phyloP scores from a whole-genome alignment of 2,888 invertebrate species.

The Podabrus alpinus region DNA sequence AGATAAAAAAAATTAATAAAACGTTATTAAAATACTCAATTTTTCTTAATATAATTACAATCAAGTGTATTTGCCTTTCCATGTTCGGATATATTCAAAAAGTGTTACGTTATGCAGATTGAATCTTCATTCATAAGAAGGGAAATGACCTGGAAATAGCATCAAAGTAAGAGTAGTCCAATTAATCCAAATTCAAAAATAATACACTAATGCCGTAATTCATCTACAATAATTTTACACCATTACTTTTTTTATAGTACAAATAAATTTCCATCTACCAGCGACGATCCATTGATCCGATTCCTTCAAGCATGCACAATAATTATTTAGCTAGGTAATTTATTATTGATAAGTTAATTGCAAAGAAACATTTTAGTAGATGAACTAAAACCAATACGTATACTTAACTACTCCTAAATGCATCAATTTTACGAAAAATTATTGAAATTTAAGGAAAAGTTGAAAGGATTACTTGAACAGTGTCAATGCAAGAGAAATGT shows the following conservation, averaged over 20 bases:
- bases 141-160: conserved; percentile 18
- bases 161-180: conserved; percentile 16
- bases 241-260: background rate
- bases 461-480: background rate
- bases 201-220: background rate
- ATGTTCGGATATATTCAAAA: background rate
- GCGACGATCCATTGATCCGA: background rate
- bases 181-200: conserved; percentile 1
- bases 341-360: background rate
- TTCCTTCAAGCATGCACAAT: background rate
- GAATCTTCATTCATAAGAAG: conserved; percentile 3
- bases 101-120: background rate
- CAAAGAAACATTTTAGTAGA: background rate
- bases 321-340: background rate
- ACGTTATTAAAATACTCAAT: background rate
- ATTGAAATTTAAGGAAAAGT: background rate
- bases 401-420: background rate
- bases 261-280: background rate
- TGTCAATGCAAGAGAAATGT: background rate
- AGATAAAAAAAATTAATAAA: background rate
- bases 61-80: background rate
- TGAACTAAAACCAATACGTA: background rate
- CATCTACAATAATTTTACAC: background rate
- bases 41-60: background rate
- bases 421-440: background rate